Evolutionary conservation across 2,113 vertebrate genomes (phyloP).

Genomic region (Poeciliopsis retropinna): DNA sequence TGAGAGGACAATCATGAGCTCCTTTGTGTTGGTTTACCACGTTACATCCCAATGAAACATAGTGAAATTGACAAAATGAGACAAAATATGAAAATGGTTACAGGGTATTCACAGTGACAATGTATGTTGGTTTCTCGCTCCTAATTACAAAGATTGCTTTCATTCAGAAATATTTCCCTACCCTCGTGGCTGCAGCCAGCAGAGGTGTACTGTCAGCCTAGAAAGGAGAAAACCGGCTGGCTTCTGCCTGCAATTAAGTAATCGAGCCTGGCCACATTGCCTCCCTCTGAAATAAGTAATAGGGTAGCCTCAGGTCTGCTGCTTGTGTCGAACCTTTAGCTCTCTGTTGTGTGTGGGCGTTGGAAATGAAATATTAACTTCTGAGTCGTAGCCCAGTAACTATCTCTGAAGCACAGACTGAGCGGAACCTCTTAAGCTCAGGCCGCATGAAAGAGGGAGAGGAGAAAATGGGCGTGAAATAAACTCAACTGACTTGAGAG

Average conservation of each 20-base stretch:
- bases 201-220: conserved; percentile 28
- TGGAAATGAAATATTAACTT: conserved; percentile 80
- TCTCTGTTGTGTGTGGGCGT: conserved; percentile 72
- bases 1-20: neutral
- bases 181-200: conserved; percentile 20
- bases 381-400: conserved; percentile 68
- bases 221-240: conserved; percentile 30
- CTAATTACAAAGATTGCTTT: neutral
- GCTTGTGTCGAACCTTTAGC: conserved; percentile 73
- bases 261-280: conserved; percentile 75
- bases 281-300: conserved; percentile 70
- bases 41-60: neutral
- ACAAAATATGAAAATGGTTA: neutral
- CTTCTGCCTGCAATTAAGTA: conserved; percentile 72
- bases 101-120: neutral
- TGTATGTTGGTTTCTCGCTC: neutral
- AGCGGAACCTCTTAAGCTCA: conserved; percentile 56
- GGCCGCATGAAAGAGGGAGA: conserved; percentile 48
- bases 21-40: neutral
- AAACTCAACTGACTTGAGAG: conserved; percentile 36
- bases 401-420: conserved; percentile 76
- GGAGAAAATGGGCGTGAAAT: conserved; percentile 35
- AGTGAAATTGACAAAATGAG: neutral
- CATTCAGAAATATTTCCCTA: neutral
- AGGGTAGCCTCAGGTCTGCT: conserved; percentile 69